Conservation (phyloP, 2,888 invertebrate species). For the Lepidocyrtoides sp. region DNA sequence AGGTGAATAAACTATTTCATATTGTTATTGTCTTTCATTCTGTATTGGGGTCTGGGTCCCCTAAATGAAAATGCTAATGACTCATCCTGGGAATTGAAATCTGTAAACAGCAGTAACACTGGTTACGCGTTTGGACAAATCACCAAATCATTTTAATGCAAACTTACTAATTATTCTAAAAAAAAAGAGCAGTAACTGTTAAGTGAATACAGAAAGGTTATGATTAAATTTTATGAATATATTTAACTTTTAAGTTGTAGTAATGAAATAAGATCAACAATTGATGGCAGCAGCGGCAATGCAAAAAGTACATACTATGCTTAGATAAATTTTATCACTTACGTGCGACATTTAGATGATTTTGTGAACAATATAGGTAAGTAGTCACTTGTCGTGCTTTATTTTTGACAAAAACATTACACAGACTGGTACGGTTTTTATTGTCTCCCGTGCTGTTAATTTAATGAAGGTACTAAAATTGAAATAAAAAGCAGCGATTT, state of each 20-base stretch:
- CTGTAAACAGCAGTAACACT: neutral
- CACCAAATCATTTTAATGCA: neutral
- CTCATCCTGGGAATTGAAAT: neutral
- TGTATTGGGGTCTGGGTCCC: too few relatives aligned
- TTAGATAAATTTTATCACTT: neutral
- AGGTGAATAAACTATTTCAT: neutral
- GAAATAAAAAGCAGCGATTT: neutral
- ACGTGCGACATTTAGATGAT: neutral
- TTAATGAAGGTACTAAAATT: slow-evolving; percentile 10
- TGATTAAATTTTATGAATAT: too few relatives aligned
- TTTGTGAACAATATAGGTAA: too few relatives aligned
- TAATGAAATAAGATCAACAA: neutral
- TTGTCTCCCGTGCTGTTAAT: neutral
- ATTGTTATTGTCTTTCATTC: neutral
- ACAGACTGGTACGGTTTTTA: slow-evolving; percentile 1
- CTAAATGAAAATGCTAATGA: neutral
- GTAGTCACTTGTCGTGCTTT: neutral
- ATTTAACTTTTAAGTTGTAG: too few relatives aligned
- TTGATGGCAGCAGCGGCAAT: neutral
- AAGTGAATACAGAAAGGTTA: too few relatives aligned
- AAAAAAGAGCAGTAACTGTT: neutral
- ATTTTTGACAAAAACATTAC: neutral
- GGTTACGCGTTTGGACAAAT: neutral
- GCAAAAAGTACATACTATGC: neutral
- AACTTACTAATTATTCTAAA: neutral